phyloP scores from a whole-genome alignment of 2,797 vertebrate species.

The Aulostomus chinensis region DNA sequence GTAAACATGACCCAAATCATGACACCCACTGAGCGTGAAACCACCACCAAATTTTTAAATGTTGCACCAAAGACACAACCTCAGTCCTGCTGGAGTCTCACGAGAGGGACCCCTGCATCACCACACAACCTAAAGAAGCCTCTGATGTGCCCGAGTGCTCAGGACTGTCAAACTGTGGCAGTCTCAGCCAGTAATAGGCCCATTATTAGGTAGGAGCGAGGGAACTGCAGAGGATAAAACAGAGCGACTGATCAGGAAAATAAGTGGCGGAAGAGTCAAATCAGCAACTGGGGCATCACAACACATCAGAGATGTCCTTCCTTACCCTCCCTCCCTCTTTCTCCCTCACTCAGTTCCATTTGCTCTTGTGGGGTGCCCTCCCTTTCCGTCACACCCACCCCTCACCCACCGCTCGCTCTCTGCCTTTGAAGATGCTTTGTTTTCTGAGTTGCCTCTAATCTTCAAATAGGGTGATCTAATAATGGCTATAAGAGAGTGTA shows the following conservation, averaged over 20 bases:
- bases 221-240: slow-evolving; percentile 50
- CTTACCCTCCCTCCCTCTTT: background rate
- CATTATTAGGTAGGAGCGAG: slow-evolving; percentile 57
- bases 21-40: no score
- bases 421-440: slow-evolving; percentile 73
- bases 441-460: slow-evolving; percentile 63
- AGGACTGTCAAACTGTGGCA: slow-evolving; percentile 51
- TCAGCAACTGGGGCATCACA: slow-evolving; percentile 73
- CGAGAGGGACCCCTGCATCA: slow-evolving; percentile 17
- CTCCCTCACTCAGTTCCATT: slow-evolving; percentile 21
- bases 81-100: slow-evolving; percentile 12
- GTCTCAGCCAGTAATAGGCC: slow-evolving; percentile 62
- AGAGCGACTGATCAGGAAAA: slow-evolving; percentile 57
- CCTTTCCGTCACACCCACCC: slow-evolving; percentile 5
- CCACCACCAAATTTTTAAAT: slow-evolving; percentile 10
- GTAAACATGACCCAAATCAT: background rate
- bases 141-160: slow-evolving; percentile 32
- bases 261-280: slow-evolving; percentile 72
- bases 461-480: slow-evolving; percentile 67
- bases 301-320: slow-evolving; percentile 44
- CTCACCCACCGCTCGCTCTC: slow-evolving; percentile 17
- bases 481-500: slow-evolving; percentile 37
- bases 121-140: slow-evolving; percentile 18
- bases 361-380: slow-evolving; percentile 32
- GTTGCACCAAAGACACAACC: slow-evolving; percentile 9